Base-by-base conservation (phyloP, 2,888 invertebrate genomes). In the Cotesia congregata region DNA sequence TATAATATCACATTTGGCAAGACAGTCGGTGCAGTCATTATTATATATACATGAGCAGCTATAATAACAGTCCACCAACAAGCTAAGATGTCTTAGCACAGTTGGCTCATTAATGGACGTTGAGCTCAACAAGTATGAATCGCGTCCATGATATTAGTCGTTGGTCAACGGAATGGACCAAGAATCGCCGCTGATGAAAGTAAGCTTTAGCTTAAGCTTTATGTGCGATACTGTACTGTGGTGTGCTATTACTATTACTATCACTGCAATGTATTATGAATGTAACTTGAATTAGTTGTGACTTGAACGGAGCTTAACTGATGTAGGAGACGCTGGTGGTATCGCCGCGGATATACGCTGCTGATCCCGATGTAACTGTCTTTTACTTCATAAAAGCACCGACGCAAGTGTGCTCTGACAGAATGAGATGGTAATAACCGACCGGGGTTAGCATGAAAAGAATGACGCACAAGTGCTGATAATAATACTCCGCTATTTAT, bases 71-170 rank as follows among this genome's bases (percentile, higher is more conserved):
- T 59, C 60, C 67, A 73, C 73, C 59, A 30, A 30, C 30, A 30
- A 30, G 30, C 30, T 30, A 30, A 30, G 73, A 73, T 67, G 59
- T 67, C 12, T 50, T 50, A 50, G 50, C 9, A 50, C 81, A 81
- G 81, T 76, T 77, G 75, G 83, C 87, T 88, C 88, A 87, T 88
- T 88, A 88, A 88, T 88, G 88, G 86, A 85, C 82, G 86, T 59
- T 86, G 84, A 84, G 81, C 50, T 50, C 50, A 50, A 50, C 50
- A 84, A 86, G 87, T 85, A 88, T 88, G 88, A 88, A 88, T 88
- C 88, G 88, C 88, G 88, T 86, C 83, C 78, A 75, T 72, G 77
- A 75, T 73, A 41, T 74, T 72, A 59, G 67, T 71, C 72, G 40
- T 6, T 38, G 40, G 77, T 67, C 62, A 70, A 71, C 68, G 75